Evolutionary conservation across 2,113 vertebrate species (phyloP).

Genomic region (Pardalotus punctatus): DNA sequence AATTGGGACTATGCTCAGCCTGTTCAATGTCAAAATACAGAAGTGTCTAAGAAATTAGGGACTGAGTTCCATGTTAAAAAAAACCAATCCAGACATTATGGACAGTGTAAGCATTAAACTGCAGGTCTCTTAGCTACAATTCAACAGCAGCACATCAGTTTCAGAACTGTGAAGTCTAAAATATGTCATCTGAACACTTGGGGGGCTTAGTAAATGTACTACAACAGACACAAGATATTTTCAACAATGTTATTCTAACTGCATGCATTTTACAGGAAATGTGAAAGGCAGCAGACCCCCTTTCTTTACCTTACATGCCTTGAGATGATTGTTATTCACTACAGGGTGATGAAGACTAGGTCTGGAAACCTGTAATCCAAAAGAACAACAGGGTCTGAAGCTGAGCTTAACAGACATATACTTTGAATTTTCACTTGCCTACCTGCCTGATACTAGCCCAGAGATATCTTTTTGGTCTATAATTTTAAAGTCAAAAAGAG

Average conservation of each 20-base stretch:
- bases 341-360: neutral
- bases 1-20: neutral
- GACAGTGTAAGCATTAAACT: neutral
- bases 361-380: neutral
- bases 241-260: neutral
- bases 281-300: neutral
- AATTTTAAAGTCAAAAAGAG: neutral
- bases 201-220: neutral
- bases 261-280: neutral
- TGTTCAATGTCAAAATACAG: neutral
- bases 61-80: neutral
- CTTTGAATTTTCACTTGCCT: neutral
- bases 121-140: neutral
- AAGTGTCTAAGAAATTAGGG: neutral
- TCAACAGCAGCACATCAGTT: neutral
- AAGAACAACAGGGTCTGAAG: neutral
- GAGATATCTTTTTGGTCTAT: neutral
- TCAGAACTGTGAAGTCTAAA: neutral
- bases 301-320: neutral
- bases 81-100: neutral
- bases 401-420: neutral
- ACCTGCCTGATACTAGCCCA: neutral
- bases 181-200: neutral
- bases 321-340: neutral
- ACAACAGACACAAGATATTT: neutral